These are phyloP conservation scores for Ceratoteleas bidentatus DNA, from an alignment of 1,140 invertebrate genomes.

Conservation along the genomic window DNA sequence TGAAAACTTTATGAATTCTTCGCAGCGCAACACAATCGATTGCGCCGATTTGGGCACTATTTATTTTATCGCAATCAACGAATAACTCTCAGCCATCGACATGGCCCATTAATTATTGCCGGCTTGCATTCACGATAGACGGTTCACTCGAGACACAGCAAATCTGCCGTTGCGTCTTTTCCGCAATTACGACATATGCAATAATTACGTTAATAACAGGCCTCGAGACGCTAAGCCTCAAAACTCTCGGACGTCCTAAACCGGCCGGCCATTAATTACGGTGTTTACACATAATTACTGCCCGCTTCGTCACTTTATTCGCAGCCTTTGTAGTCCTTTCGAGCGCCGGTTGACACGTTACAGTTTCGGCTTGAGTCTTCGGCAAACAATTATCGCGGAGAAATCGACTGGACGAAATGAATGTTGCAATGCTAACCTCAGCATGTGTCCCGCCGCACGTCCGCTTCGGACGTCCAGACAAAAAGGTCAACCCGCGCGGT, in stretches of 20 bases:
- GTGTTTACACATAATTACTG: constrained; percentile 74
- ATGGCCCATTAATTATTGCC: too few relatives aligned
- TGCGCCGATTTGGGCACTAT: too few relatives aligned
- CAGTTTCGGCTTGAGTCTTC: constrained; percentile 12
- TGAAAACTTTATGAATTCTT: too few relatives aligned
- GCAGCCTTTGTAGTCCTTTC: constrained; percentile 50
- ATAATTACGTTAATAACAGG: constrained; percentile 65
- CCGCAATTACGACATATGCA: constrained; percentile 47
- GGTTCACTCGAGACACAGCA: constrained; percentile 8
- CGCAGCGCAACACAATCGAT: too few relatives aligned
- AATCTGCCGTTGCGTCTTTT: constrained; percentile 31
- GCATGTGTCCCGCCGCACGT: too few relatives aligned
- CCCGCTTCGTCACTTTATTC: constrained; percentile 66
- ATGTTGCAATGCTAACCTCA: too few relatives aligned
- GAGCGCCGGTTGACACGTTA: constrained; percentile 5
- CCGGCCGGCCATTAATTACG: constrained; percentile 72
- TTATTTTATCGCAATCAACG: too few relatives aligned
- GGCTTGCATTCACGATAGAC: too few relatives aligned
- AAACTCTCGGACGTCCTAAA: constrained; percentile 71
- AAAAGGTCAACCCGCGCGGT: not conserved
- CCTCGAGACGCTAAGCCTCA: constrained; percentile 57
- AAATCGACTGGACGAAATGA: too few relatives aligned
- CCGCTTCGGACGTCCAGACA: too few relatives aligned
- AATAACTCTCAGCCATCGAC: too few relatives aligned
- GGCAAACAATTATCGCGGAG: constrained; percentile 2